Evolutionary conservation across 1,140 invertebrate genomes (phyloP).

Genomic region (Tetramorium parvispinum): DNA sequence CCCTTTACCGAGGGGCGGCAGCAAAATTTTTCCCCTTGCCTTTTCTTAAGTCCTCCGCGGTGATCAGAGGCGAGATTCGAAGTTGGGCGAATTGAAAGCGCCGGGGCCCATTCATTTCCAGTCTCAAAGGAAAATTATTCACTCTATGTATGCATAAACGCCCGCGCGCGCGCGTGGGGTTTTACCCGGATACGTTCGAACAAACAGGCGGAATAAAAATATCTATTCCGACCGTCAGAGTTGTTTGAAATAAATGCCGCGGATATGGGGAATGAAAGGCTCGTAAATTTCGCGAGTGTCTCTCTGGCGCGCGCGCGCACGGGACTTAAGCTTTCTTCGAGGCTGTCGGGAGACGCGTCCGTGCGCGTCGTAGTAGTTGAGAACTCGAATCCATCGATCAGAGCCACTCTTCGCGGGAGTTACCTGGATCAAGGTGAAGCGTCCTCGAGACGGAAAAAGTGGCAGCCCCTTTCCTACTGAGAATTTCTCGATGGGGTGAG

Average conservation of each 20-base stretch:
- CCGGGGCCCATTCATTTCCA: not conserved
- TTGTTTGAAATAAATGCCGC: conserved; percentile 55
- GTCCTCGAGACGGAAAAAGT: conserved; percentile 68
- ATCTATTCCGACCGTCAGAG: conserved; percentile 35
- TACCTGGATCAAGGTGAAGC: conserved; percentile 75
- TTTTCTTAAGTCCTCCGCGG: not conserved
- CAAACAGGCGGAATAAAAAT: conserved; percentile 33
- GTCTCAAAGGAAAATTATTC: conserved; percentile 11
- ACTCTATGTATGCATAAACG: not conserved
- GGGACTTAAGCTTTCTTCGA: conserved; percentile 70
- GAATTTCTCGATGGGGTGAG: conserved; percentile 55
- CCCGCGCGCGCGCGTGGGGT: not conserved
- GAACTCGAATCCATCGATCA: conserved; percentile 80
- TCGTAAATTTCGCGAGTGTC: conserved; percentile 79
- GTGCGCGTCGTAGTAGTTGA: conserved; percentile 42
- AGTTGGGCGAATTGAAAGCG: conserved; percentile 1
- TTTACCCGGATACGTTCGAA: conserved; percentile 1
- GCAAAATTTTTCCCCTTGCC: conserved; percentile 17
- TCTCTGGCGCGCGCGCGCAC: conserved; percentile 46
- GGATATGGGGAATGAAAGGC: conserved; percentile 60
- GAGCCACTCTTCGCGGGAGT: conserved; percentile 69
- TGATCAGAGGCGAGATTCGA: conserved; percentile 9
- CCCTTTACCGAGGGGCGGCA: not conserved
- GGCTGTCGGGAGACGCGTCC: conserved; percentile 49
- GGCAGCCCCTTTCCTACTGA: conserved; percentile 37